Evolutionary conservation across 2,888 invertebrate species (phyloP), one percentile per base, ranked within the genome.

Genomic region (Synergus laeviventris): DNA sequence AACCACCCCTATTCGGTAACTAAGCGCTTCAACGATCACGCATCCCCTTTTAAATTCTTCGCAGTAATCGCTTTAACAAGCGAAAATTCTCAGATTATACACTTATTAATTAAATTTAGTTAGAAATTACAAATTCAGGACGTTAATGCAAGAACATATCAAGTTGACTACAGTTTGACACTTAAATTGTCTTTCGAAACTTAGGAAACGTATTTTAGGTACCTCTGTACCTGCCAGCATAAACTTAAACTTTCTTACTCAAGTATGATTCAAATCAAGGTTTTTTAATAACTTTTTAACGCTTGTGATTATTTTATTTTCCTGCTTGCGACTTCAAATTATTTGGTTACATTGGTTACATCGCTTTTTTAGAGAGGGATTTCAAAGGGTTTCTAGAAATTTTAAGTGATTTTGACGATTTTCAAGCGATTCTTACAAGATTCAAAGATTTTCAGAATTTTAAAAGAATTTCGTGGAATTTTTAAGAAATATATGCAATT

Each of bases 1-100:
- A 74, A 66, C 70, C 74, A 73, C 78, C 78, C 77, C 76, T 83
- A 82, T 82, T 81, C 81, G 78, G 74, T 70, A 64, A 77, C 81
- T 81, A 80, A 85, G 84, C 84, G 84, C 81, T 77, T 76, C 82
- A 79, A 81, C 80, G 77, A 82, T 83, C 80, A 85, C 87, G 85
- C 87, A 85, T 56, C 45, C 24, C 16, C 45, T 12, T 18, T 21
- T 4, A 45, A 42, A n/a, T 62, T n/a, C 18, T n/a, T n/a, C 4
- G n/a, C 8, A 12, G 21, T 56, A 21, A 12, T 62, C 36, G 2
- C 16, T 61, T 3, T 16, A 7, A 36, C 16, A 36, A 31, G 9
- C 54, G 54, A 18, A 45, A 4, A 4, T 45, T 16, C 45, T 5
- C 14, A 16, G 1, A 16, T 16, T 4, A 45, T 5, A 45, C 5